Evolutionary conservation across 2,113 vertebrate genomes (phyloP).

Genomic region (Malurus alboscapulatus): DNA sequence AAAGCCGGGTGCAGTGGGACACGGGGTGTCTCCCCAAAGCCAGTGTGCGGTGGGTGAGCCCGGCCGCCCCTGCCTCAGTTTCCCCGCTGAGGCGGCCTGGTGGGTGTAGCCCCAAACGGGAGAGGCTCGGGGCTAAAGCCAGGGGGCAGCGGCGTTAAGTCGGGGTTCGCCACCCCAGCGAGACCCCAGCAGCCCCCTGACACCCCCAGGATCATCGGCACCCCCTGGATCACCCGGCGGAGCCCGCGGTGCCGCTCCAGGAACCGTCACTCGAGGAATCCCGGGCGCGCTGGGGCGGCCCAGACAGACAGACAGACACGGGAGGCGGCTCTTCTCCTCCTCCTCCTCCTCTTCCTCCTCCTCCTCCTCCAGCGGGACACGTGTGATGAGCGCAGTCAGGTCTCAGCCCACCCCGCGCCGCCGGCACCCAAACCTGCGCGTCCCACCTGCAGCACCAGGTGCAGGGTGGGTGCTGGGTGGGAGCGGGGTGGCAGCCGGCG

Average conservation of each 20-base stretch:
- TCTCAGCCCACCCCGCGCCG: background rate
- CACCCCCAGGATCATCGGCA: background rate
- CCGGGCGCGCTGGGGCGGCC: background rate
- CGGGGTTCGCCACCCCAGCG: background rate
- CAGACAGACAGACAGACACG: conserved; percentile 4
- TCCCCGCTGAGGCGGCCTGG: background rate
- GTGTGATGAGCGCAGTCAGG: background rate
- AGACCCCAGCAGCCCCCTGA: background rate
- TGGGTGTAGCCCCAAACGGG: background rate
- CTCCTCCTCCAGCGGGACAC: background rate
- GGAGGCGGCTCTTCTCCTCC: background rate
- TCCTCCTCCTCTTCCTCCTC: background rate
- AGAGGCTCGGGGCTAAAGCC: background rate
- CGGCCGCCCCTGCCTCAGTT: background rate
- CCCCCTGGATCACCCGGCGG: background rate
- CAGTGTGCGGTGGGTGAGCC: background rate
- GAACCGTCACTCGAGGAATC: conserved; percentile 43
- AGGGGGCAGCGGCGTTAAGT: background rate
- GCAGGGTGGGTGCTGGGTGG: background rate
- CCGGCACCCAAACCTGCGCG: background rate
- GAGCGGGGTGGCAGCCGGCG: background rate
- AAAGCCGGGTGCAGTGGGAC: background rate
- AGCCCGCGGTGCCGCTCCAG: background rate
- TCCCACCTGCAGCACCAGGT: background rate
- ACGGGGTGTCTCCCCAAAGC: background rate